Conservation (phyloP, 2,113 vertebrate genomes). For the Microtus montanus region DNA sequence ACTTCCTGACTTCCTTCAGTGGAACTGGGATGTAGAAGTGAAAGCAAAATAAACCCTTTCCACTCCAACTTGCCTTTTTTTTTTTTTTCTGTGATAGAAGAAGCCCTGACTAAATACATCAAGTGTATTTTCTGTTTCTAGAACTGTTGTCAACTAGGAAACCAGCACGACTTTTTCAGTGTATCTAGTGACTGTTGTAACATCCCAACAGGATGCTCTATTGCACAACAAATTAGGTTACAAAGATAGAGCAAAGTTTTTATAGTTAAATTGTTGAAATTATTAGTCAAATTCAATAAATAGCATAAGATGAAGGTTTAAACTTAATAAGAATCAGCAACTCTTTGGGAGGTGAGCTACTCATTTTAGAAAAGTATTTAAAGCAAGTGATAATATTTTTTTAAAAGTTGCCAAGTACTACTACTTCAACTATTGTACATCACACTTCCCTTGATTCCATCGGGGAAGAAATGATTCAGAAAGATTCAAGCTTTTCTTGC, state of each 20-base stretch:
- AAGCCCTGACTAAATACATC: not conserved
- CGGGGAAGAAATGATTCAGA: conserved; percentile 38
- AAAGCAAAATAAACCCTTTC: not conserved
- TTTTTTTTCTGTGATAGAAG: not conserved
- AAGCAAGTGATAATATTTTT: not conserved
- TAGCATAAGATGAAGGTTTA: not conserved
- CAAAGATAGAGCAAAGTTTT: not conserved
- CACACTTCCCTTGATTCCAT: not conserved
- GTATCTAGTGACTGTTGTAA: not conserved
- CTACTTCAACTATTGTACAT: not conserved
- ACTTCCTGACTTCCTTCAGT: not conserved
- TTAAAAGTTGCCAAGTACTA: not conserved
- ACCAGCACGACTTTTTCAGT: not conserved
- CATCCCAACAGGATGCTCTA: not conserved
- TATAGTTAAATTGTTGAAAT: not conserved
- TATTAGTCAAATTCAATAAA: not conserved
- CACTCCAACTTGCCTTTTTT: not conserved
- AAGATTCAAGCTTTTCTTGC: conserved; percentile 18
- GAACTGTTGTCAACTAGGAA: not conserved
- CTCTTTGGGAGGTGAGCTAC: not conserved
- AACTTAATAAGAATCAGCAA: not conserved
- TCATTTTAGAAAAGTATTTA: not conserved
- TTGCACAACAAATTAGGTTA: not conserved
- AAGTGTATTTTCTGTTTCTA: not conserved
- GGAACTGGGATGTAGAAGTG: not conserved